Base-by-base conservation (phyloP, 23 tunicate genomes). In the Halocynthia roretzi region DNA sequence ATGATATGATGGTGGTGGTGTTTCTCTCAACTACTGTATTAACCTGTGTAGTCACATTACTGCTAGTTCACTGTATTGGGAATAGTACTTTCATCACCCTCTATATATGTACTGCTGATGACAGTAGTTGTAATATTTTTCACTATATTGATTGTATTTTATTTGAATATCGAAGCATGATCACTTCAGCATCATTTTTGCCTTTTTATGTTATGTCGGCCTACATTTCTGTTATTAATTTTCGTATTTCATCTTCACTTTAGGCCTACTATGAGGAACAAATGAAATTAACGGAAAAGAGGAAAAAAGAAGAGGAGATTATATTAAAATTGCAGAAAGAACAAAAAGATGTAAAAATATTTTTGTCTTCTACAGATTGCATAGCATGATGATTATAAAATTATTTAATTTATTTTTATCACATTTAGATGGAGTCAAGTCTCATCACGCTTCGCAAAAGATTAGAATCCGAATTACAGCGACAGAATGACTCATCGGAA, bases 391-490 rank as follows among this genome's bases (percentile, higher is more conserved):
- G 44, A 68, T 18, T 18, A 15, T 2, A n/a, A 15, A 49, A 20
- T 71, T 12, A 71, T 15, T 40, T 5, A 20, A 57, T 76, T 57
- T 6, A 53, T 11, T 11, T 62, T 83, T 69, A 14, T 31, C 44
- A 31, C 44, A 31, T 31, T 31, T 49, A 87, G 93, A 87, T 87
- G 93, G 93, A 87, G 68, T 58, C 31, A 10, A 83, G 82, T 50
- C 64, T 87, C 7, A 67, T 61, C 49, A 81, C 71, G 50, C 75
- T 87, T 21, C 75, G 76, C 5, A 61, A 68, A 21, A 56, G 77
- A 50, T 71, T 87, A 52, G 63, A 61, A n/a, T 83, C 73, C 0
- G 86, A 87, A 62, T 44, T 81, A 53, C 66, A 71, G 15, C 56
- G 69, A 12, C 93, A 87, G n/a, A 61, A 70, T 2, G 83, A 82